Percentiles rank a stretch among this genome's conserved stretches.
These are phyloP conservation scores for Argyra leucocephala DNA, from an alignment of 2,888 invertebrate genomes.

Conservation along the genomic window DNA sequence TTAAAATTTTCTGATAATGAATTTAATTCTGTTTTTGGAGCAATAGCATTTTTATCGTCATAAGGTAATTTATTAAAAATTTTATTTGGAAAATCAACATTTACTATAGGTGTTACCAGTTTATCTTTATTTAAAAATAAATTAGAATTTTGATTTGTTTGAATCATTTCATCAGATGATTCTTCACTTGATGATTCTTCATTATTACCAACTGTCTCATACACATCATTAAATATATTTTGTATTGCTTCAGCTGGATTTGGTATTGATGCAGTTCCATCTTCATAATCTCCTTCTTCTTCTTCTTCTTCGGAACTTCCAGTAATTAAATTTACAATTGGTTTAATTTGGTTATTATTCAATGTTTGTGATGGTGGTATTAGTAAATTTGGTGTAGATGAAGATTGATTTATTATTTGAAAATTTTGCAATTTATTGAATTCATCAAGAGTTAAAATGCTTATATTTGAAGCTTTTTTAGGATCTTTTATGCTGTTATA, in stretches of 20 bases:
- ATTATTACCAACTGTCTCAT: constrained; percentile 11
- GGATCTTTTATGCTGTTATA: neutral
- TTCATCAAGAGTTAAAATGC: neutral
- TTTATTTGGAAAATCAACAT: neutral
- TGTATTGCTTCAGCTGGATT: constrained; percentile 7
- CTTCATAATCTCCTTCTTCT: neutral
- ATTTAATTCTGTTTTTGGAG: neutral
- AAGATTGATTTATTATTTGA: no score
- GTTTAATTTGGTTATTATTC: neutral
- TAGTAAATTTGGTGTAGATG: neutral
- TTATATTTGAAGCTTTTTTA: neutral
- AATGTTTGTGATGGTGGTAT: neutral
- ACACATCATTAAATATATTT: constrained; percentile 9
- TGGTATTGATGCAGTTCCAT: neutral
- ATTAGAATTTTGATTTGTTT: neutral
- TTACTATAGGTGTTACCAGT: neutral
- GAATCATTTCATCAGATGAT: neutral
- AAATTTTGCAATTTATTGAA: neutral
- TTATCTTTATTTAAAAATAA: neutral
- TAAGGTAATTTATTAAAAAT: neutral
- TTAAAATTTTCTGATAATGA: neutral
- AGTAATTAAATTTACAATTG: neutral
- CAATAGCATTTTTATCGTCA: neutral
- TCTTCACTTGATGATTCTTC: constrained; percentile 11
- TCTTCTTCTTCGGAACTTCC: neutral